A percentile compares a stretch with the other conserved stretches of the same genome.
These are phyloP conservation scores for Oscheius sp. DNA, from an alignment of 2,888 invertebrate genomes.

Conservation along the genomic window DNA sequence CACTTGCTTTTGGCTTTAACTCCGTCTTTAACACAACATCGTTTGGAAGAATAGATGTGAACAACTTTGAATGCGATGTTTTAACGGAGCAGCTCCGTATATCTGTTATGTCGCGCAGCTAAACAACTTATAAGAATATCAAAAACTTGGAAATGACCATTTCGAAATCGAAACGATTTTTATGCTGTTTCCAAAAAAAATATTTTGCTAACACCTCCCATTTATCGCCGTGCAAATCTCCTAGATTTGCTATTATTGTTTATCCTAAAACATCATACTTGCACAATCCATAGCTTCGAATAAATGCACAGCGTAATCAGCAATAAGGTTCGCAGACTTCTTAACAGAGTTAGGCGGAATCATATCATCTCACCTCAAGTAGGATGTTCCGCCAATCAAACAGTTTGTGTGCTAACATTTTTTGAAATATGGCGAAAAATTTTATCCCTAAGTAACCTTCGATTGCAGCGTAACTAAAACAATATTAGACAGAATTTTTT, in stretches of 20 bases:
- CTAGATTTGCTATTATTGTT: background rate
- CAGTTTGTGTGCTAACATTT: background rate
- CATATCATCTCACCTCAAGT: background rate
- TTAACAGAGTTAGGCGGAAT: background rate
- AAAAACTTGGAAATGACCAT: background rate
- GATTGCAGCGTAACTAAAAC: background rate
- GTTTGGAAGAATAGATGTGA: background rate
- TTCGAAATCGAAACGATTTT: background rate
- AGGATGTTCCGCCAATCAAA: background rate
- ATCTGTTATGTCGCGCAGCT: background rate
- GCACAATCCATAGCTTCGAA: background rate
- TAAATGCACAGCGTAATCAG: conserved; percentile 10
- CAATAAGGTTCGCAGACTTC: background rate
- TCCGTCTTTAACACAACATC: background rate
- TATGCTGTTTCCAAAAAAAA: conserved; percentile 6
- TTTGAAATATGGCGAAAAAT: background rate
- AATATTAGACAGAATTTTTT: background rate
- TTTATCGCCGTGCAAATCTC: background rate
- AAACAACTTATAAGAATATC: background rate
- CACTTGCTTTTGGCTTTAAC: background rate
- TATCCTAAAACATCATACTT: background rate
- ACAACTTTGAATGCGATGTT: background rate
- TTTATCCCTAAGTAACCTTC: background rate
- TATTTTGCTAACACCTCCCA: background rate
- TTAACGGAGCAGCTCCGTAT: background rate